A percentile compares a stretch with the other conserved stretches of the same genome.
Conservation (phyloP, 30 jellyfish, hydroid and myxozoan genomes). For the Hydractinia echinata region DNA sequence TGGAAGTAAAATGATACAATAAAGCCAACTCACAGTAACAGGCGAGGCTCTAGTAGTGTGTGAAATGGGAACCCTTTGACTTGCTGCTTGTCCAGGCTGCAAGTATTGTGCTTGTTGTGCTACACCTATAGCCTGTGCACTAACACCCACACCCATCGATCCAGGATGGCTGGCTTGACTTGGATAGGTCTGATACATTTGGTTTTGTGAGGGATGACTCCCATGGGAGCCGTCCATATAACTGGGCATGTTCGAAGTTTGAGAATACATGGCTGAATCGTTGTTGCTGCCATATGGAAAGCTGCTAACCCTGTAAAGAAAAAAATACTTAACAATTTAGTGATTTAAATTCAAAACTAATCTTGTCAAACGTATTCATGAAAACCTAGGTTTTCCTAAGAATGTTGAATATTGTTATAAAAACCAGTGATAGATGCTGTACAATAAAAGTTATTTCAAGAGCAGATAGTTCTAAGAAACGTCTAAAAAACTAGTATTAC, state of each 20-base stretch:
- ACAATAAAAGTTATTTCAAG: too few relatives aligned
- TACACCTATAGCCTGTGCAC: slow-evolving; percentile 99
- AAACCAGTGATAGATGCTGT: too few relatives aligned
- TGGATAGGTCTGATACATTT: slow-evolving; percentile 82
- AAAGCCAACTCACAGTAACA: slow-evolving; percentile 73
- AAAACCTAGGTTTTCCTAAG: too few relatives aligned
- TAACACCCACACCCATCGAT: slow-evolving; percentile 90
- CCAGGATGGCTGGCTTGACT: slow-evolving; percentile 73
- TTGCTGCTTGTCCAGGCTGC: slow-evolving; percentile 97
- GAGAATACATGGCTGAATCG: slow-evolving; percentile 92
- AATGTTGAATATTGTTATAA: too few relatives aligned
- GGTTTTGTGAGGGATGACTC: slow-evolving; percentile 64
- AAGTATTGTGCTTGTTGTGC: slow-evolving; percentile 95
- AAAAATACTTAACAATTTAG: neutral
- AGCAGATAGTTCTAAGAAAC: neutral
- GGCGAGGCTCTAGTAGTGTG: slow-evolving; percentile 99
- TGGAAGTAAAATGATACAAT: neutral
- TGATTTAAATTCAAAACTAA: too few relatives aligned
- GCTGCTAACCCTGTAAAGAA: slow-evolving; percentile 60
- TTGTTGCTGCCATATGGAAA: slow-evolving; percentile 58
- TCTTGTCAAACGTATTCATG: too few relatives aligned
- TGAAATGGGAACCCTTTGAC: slow-evolving; percentile 95
- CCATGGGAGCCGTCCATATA: slow-evolving; percentile 89
- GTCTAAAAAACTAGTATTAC: neutral
- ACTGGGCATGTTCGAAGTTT: slow-evolving; percentile 78